These are phyloP conservation scores for Atta cephalotes DNA, from an alignment of 1,140 invertebrate genomes.

Conservation along the genomic window DNA sequence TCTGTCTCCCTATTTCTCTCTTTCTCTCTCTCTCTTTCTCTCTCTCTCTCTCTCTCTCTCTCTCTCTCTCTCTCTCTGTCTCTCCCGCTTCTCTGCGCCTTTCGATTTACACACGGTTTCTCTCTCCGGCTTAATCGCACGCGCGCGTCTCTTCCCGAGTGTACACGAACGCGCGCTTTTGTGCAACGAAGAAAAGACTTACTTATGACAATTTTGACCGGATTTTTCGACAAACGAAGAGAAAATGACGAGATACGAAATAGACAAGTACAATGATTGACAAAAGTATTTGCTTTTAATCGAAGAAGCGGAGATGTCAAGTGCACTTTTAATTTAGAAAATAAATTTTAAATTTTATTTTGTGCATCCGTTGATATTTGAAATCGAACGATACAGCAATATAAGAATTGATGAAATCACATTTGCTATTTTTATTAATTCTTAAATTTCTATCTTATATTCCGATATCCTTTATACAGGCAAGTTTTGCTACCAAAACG, in stretches of 20 bases:
- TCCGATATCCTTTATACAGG: not conserved
- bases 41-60: not conserved
- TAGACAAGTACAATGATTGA: not conserved
- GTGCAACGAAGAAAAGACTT: slow-evolving; percentile 8
- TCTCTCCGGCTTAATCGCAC: slow-evolving; percentile 41
- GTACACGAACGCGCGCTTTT: slow-evolving; percentile 46
- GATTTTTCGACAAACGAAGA: slow-evolving; percentile 2
- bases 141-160: slow-evolving; percentile 34
- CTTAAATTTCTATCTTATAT: not conserved
- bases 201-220: not conserved
- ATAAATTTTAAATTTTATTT: not conserved
- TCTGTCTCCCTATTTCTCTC: not conserved
- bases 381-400: not conserved
- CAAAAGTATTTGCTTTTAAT: not conserved
- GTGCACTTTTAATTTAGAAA: not conserved
- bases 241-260: not conserved
- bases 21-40: not conserved
- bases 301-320: not conserved
- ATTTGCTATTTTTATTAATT: not conserved
- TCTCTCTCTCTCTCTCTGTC: not conserved
- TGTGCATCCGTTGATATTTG: not conserved
- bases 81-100: not conserved
- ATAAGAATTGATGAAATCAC: not conserved
- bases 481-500: not conserved
- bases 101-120: slow-evolving; percentile 34